Percentiles rank a stretch among this genome's conserved stretches.
Conservation (phyloP, 2,113 vertebrate genomes). For the Probosciger aterrimus region DNA sequence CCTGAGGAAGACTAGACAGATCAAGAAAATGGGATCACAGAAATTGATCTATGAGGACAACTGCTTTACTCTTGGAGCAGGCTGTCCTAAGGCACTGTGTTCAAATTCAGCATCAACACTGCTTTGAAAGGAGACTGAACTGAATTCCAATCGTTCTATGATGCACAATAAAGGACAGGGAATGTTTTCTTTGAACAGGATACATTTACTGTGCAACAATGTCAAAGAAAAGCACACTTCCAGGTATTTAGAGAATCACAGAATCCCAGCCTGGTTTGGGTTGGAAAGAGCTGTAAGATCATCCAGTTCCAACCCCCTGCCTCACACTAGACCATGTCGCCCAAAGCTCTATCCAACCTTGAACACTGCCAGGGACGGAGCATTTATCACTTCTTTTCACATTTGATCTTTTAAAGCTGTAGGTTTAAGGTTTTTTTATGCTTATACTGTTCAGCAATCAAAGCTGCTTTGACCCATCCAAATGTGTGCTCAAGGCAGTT, state of each 20-base stretch:
- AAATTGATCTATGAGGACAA: neutral
- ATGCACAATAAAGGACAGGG: neutral
- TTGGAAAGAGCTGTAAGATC: neutral
- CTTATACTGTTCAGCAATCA: neutral
- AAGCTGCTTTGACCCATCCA: neutral
- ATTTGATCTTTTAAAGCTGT: neutral
- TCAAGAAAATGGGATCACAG: neutral
- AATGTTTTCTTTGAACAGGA: neutral
- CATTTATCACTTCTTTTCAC: neutral
- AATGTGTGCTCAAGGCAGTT: neutral
- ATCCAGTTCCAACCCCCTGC: neutral
- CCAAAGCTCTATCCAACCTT: neutral
- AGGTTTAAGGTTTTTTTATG: neutral
- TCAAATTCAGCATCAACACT: neutral
- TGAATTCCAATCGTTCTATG: neutral
- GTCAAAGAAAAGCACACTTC: neutral
- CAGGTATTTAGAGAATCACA: neutral
- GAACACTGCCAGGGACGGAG: neutral
- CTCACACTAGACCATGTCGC: neutral
- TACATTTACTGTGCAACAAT: neutral
- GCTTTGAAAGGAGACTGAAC: neutral
- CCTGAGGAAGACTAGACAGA: neutral
- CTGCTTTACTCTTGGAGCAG: neutral
- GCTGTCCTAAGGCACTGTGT: neutral
- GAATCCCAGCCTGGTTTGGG: neutral